These are phyloP conservation scores for Euglossa dilemma DNA, from an alignment of 1,140 invertebrate species.

Conservation along the genomic window DNA sequence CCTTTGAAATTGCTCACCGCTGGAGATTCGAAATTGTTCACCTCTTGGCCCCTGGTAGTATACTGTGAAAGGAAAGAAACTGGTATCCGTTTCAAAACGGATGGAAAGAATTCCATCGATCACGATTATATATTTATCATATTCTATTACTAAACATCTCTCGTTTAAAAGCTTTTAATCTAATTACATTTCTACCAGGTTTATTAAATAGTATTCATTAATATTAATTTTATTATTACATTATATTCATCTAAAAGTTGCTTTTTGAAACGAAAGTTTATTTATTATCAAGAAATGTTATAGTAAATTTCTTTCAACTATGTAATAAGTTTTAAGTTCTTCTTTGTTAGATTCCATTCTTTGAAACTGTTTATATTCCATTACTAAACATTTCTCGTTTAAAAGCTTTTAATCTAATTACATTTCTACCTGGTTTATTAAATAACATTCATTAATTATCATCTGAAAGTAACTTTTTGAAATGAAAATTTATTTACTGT, in stretches of 20 bases:
- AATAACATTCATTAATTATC: no score
- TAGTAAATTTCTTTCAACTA: background rate
- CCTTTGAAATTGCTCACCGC: slow-evolving; percentile 25
- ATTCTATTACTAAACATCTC: background rate
- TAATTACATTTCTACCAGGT: background rate
- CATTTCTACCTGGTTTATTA: background rate
- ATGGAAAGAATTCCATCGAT: background rate
- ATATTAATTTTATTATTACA: no score
- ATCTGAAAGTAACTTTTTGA: background rate
- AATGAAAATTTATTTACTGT: background rate
- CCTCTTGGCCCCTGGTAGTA: background rate
- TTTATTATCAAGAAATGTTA: background rate
- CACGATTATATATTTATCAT: background rate
- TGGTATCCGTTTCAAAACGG: slow-evolving; percentile 3
- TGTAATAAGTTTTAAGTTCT: no score
- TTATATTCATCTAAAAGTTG: no score
- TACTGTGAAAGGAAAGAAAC: slow-evolving; percentile 12
- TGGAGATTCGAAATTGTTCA: slow-evolving; percentile 23
- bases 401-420: background rate
- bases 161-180: background rate
- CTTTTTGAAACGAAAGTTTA: background rate
- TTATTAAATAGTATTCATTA: no score
- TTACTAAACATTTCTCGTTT: background rate
- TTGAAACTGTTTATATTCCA: no score
- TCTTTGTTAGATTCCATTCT: no score